phyloP scores from a whole-genome alignment of 53 echinoderm and acorn worm species.

The Echinometra lucunter region DNA sequence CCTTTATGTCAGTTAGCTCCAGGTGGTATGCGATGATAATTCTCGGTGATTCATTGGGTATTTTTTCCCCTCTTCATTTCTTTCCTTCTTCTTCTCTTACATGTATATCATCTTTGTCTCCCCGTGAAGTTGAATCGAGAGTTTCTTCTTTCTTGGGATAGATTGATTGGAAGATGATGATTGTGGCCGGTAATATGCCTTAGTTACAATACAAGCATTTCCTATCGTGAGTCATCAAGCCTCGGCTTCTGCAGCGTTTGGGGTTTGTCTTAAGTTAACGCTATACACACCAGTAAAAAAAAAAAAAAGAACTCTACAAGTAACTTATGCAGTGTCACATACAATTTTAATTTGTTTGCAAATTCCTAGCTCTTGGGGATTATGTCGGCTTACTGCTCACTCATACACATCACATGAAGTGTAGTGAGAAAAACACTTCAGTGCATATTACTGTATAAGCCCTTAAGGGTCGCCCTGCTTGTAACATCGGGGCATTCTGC shows the following conservation, averaged over 20 bases:
- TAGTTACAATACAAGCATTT: conserved; percentile 54
- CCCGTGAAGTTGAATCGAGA: conserved; percentile 13
- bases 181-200: conserved; percentile 59
- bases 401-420: conserved; percentile 46
- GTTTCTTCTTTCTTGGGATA: conserved; percentile 11
- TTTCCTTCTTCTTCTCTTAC: not conserved
- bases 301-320: not conserved
- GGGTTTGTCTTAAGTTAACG: conserved; percentile 30
- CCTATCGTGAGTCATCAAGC: conserved; percentile 54
- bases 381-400: conserved; percentile 29
- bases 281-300: not conserved
- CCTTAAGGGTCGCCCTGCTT: not conserved
- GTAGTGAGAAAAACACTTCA: conserved; percentile 10
- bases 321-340: conserved; percentile 61
- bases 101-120: conserved; percentile 28
- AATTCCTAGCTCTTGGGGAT: conserved; percentile 40
- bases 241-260: not conserved
- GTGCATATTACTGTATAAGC: not conserved
- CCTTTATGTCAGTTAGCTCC: not conserved
- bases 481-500: not conserved
- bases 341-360: conserved; percentile 61
- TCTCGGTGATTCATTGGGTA: conserved; percentile 32
- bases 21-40: conserved; percentile 38
- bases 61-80: conserved; percentile 19
- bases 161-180: conserved; percentile 48